Conservation (phyloP, 1,140 invertebrate species). For the Apis mellifera region DNA sequence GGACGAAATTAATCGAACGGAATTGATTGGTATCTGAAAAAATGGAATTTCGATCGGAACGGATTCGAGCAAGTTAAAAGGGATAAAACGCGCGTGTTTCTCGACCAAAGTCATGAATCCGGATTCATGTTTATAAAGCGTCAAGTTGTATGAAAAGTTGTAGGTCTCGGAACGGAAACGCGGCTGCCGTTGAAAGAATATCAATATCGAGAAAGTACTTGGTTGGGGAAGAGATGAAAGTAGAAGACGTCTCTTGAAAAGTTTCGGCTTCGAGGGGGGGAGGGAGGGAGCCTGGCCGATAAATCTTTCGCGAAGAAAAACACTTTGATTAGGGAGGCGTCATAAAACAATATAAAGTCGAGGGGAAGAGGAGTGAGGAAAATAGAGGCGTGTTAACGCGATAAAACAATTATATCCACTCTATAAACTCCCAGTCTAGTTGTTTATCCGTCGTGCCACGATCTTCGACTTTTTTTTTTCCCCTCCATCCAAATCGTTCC, state of each 20-base stretch:
- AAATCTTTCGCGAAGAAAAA: constrained; percentile 31
- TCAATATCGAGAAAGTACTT: constrained; percentile 36
- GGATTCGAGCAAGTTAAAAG: neutral
- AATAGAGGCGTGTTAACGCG: neutral
- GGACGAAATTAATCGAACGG: neutral
- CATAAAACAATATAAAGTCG: constrained; percentile 24
- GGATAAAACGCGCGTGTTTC: constrained; percentile 4
- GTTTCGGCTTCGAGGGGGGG: neutral
- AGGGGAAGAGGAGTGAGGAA: neutral
- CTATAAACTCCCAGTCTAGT: neutral
- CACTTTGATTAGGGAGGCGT: constrained; percentile 6
- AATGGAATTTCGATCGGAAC: neutral
- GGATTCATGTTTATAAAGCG: constrained; percentile 18
- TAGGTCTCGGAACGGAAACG: neutral
- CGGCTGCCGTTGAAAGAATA: constrained; percentile 29
- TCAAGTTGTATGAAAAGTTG: constrained; percentile 1
- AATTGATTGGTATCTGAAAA: neutral
- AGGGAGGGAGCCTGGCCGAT: constrained; percentile 3
- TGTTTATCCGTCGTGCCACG: neutral
- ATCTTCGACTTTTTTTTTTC: neutral
- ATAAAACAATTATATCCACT: neutral
- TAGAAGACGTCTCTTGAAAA: constrained; percentile 21
- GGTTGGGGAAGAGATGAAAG: constrained; percentile 13
- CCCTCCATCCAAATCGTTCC: neutral
- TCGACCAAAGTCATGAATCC: neutral